Percentiles rank a stretch among this genome's conserved stretches.
phyloP scores from a whole-genome alignment of 2,888 invertebrate species.

The Thecophora atra region DNA sequence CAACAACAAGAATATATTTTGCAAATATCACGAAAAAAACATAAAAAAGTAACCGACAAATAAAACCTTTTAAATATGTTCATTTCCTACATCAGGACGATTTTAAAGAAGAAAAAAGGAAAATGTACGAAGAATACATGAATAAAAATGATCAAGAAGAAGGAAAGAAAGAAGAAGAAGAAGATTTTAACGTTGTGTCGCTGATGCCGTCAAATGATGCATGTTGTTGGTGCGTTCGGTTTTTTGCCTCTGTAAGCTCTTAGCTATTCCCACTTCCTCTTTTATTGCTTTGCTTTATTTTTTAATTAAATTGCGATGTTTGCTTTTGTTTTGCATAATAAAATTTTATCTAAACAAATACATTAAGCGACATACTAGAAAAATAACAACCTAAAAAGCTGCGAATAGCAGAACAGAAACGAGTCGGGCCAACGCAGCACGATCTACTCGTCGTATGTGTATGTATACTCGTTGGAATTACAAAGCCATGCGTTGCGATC shows the following conservation, averaged over 20 bases:
- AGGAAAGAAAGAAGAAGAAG: neutral
- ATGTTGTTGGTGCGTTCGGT: no score
- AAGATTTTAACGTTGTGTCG: no score
- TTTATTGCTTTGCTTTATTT: no score
- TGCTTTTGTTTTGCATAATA: neutral
- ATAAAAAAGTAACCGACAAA: neutral
- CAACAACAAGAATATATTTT: neutral
- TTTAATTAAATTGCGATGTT: no score
- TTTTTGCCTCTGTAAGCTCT: no score
- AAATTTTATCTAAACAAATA: neutral
- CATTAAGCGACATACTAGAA: conserved; percentile 2
- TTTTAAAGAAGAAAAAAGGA: neutral
- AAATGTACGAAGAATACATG: neutral
- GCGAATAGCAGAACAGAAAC: neutral
- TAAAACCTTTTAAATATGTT: neutral
- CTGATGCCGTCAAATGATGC: neutral
- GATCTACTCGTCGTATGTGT: no score
- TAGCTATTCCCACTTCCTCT: no score
- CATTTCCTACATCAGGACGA: neutral
- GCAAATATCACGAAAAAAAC: neutral
- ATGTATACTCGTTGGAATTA: no score
- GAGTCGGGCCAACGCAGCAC: neutral
- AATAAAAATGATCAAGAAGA: neutral
- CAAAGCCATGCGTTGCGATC: neutral
- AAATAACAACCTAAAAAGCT: neutral